Base-by-base conservation (phyloP, 2,888 invertebrate species). In the Synergus itoensis region DNA sequence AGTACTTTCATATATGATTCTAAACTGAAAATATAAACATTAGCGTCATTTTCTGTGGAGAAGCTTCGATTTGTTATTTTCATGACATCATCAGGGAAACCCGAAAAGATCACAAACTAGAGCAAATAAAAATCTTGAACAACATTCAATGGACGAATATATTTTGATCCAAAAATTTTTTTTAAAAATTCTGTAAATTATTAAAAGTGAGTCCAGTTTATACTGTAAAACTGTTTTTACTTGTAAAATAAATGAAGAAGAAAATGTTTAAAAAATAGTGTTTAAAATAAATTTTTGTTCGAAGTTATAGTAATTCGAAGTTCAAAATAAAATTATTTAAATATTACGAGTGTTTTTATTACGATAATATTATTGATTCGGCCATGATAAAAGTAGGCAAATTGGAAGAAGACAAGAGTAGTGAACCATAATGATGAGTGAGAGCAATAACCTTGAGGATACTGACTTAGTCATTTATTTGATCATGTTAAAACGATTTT, bases 351-450 rank as follows among this genome's bases (percentile, higher is more conserved):
- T 21, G 28, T 28, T 28, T 28, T 3, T 28, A 28, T 28, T 28
- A 3, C 28, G 28, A 28, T 28, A 28, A 28, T 28, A 28, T 28
- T 28, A 69, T 21, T 45, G 28, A 69, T 48, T 45, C 14, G 45
- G 21, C 45, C 45, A n/a, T 69, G 45, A 69, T 48, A 69, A 69
- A 28, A 45, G 21, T 45, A 69, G 28, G 48, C 48, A 69, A 69
- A 69, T 69, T 69, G 28, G 45, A 48, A 28, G 57, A 57, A 57
- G 57, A 57, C n/a, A 8, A 57, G 7, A 48, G n/a, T 69, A 48
- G 69, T 69, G 45, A 48, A 48, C 28, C 45, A 45, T 21, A 43
- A 67, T 67, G 69, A 69, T 43, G 43, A 41, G 43, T 65, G 69
- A 28, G 45, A 69, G 45, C 21, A 48, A 8, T 28, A 69, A 69